These are phyloP conservation scores for Lomographa bimaculata DNA, from an alignment of 2,888 invertebrate genomes.

Conservation along the genomic window DNA sequence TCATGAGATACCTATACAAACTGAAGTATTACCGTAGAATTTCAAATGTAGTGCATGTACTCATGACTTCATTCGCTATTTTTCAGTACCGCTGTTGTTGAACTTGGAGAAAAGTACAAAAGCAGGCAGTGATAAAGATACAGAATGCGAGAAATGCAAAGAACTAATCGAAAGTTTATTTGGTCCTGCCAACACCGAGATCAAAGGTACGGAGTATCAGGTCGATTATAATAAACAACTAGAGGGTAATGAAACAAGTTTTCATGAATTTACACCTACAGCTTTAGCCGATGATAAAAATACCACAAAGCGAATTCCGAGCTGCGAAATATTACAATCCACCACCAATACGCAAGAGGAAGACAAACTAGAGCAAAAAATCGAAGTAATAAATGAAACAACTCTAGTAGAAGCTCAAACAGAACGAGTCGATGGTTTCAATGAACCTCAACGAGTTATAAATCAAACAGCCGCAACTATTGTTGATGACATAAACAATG, in stretches of 20 bases:
- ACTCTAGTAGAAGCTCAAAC: conserved; percentile 47
- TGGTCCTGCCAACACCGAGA: conserved; percentile 22
- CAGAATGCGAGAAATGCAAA: conserved; percentile 33
- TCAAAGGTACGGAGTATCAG: conserved; percentile 6
- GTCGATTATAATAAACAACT: too few species aligned
- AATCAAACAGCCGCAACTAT: conserved; percentile 24
- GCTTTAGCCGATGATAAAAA: too few species aligned
- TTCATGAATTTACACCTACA: too few species aligned
- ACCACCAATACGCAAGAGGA: conserved; percentile 45
- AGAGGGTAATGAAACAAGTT: too few species aligned
- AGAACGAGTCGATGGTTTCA: conserved; percentile 44
- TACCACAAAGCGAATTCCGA: too few species aligned
- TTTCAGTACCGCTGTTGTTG: conserved; percentile 45
- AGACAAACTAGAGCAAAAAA: conserved; percentile 51
- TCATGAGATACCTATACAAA: conserved; percentile 15
- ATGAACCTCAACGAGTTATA: conserved; percentile 43
- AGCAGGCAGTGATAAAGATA: conserved; percentile 28
- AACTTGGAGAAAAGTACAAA: conserved; percentile 36
- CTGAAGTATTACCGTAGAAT: too few species aligned
- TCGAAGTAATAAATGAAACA: conserved; percentile 54
- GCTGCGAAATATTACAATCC: too few species aligned
- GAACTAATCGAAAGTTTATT: conserved; percentile 38
- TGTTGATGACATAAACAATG: not conserved
- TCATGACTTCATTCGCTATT: conserved; percentile 54
- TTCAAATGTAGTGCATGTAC: conserved; percentile 17